Conservation (phyloP, 2,888 invertebrate genomes). For the Chouioia cunea region DNA sequence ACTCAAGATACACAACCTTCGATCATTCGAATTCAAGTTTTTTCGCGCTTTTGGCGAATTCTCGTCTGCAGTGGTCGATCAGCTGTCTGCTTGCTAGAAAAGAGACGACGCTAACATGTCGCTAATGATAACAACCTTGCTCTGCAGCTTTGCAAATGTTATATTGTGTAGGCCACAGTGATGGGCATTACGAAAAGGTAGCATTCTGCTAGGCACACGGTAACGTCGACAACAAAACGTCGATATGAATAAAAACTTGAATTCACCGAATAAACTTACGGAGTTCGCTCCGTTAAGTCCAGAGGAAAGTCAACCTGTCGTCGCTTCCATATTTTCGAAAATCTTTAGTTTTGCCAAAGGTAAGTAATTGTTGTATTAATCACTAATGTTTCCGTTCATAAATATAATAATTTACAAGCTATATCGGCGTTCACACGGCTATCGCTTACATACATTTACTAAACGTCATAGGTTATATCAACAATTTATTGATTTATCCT, state of each 20-base stretch:
- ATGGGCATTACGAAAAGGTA: slow-evolving; percentile 1
- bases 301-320: slow-evolving; percentile 80
- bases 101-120: no score
- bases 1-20: no score
- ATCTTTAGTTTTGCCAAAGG: slow-evolving; percentile 79
- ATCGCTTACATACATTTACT: neutral
- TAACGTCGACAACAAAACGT: neutral
- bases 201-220: neutral
- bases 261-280: slow-evolving; percentile 78
- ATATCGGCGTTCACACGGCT: neutral
- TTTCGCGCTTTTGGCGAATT: no score
- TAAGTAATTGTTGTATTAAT: slow-evolving; percentile 59
- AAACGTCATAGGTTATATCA: neutral
- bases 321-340: slow-evolving; percentile 81
- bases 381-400: no score
- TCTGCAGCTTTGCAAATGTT: no score
- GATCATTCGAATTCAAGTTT: no score
- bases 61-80: no score
- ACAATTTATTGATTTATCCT: neutral
- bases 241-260: slow-evolving; percentile 73
- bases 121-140: no score
- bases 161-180: neutral
- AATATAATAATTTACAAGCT: no score
- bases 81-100: no score
- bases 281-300: slow-evolving; percentile 85